Conservation (phyloP, 2,888 invertebrate genomes). For the Drosophila nigricruria region DNA sequence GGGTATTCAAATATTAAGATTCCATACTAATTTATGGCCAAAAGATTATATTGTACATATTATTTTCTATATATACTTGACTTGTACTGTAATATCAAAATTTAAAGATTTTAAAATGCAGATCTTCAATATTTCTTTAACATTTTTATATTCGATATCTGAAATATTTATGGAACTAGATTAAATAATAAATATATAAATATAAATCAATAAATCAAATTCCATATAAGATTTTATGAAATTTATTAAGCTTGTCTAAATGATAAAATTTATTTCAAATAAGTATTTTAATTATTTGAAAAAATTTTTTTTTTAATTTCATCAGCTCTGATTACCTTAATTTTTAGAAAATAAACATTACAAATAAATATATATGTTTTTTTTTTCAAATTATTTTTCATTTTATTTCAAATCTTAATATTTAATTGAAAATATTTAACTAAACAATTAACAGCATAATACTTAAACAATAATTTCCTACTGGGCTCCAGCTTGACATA, state of each 20-base stretch:
- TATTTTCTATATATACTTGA: neutral
- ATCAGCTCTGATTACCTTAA: neutral
- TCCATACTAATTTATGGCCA: no score
- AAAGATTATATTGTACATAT: neutral
- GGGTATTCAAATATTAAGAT: no score
- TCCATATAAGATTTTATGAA: neutral
- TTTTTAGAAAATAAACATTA: neutral
- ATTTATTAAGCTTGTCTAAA: neutral
- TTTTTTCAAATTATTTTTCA: neutral
- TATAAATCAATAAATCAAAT: neutral
- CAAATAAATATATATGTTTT: neutral
- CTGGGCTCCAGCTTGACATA: constrained; percentile 51
- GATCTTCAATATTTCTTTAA: neutral
- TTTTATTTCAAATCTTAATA: constrained; percentile 62
- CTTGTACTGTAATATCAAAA: no score
- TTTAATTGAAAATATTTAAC: constrained; percentile 67
- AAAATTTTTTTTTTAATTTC: neutral
- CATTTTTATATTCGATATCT: neutral
- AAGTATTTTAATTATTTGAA: neutral
- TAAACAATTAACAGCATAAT: constrained; percentile 68
- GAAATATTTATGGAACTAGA: neutral
- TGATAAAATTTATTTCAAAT: neutral
- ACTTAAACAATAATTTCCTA: constrained; percentile 71
- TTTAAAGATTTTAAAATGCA: no score
- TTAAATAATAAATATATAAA: neutral